A percentile compares a stretch with the other conserved stretches of the same genome.
These are phyloP conservation scores for Malachius bipustulatus DNA, from an alignment of 2,888 invertebrate species.

Conservation along the genomic window DNA sequence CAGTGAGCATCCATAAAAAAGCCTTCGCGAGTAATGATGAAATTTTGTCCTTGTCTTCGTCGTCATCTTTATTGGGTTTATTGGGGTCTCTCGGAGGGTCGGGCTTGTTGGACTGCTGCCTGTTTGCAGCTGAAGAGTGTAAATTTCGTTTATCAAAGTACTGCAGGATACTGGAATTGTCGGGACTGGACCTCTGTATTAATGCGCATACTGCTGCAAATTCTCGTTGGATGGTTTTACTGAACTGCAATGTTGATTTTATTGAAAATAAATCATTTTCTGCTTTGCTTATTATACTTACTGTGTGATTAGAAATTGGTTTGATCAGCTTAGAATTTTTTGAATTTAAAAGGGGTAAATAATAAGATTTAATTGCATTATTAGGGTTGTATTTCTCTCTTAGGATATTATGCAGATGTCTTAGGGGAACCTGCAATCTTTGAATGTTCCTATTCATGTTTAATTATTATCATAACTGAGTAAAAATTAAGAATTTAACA, in stretches of 20 bases:
- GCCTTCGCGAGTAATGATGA: slow-evolving; percentile 63
- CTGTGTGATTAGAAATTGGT: no score
- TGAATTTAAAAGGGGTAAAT: no score
- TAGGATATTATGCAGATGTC: no score
- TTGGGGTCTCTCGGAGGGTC: slow-evolving; percentile 22
- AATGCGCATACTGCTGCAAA: slow-evolving; percentile 45
- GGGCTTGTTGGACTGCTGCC: slow-evolving; percentile 19
- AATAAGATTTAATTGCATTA: no score
- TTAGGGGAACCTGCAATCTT: no score
- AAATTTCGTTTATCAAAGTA: slow-evolving; percentile 24
- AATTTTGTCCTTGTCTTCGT: slow-evolving; percentile 58
- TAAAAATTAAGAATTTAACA: no score
- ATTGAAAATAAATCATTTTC: no score
- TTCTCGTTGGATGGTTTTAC: slow-evolving; percentile 36
- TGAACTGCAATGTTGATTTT: slow-evolving; percentile 13
- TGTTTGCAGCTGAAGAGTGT: slow-evolving; percentile 22
- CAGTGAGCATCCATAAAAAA: slow-evolving; percentile 67
- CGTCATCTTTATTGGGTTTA: slow-evolving; percentile 38
- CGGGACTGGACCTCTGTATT: slow-evolving; percentile 42
- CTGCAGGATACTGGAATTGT: slow-evolving; percentile 30
- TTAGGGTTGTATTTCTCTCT: no score
- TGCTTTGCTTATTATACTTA: no score
- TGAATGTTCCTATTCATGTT: no score
- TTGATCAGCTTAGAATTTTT: no score
- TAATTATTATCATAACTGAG: no score